A percentile compares a stretch with the other conserved stretches of the same genome.
These are phyloP conservation scores for Lepidotrigona ventralis DNA, from an alignment of 1,140 invertebrate genomes.

Conservation along the genomic window DNA sequence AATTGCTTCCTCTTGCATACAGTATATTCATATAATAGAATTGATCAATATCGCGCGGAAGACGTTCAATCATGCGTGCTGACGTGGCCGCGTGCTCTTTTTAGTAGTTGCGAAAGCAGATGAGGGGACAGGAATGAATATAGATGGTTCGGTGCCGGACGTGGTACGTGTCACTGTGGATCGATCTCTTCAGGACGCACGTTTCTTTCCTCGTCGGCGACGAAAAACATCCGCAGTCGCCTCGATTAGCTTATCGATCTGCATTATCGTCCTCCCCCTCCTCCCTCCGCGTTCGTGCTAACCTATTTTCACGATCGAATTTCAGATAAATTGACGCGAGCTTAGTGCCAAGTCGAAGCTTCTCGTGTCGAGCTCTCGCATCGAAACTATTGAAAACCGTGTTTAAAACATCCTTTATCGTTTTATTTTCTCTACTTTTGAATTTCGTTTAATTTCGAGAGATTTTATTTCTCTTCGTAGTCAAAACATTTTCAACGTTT, in stretches of 20 bases:
- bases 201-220: not conserved
- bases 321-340: not conserved
- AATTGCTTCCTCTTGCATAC: not conserved
- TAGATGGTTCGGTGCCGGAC: slow-evolving; percentile 29
- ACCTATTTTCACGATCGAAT: not conserved
- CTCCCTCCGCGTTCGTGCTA: not conserved
- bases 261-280: too few relatives aligned
- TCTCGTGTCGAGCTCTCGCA: not conserved
- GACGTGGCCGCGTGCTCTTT: not conserved
- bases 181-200: slow-evolving; percentile 40
- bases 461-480: not conserved
- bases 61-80: not conserved
- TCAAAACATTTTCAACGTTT: too few relatives aligned
- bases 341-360: not conserved
- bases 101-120: not conserved
- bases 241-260: not conserved
- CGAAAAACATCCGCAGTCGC: not conserved
- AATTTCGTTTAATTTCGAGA: not conserved
- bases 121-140: slow-evolving; percentile 26
- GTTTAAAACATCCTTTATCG: too few relatives aligned
- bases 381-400: too few relatives aligned
- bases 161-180: slow-evolving; percentile 28
- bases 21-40: not conserved
- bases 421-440: too few relatives aligned
- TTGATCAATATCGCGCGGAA: not conserved